phyloP scores from a whole-genome alignment of 2,888 invertebrate genomes.

The Oscheius sp. region DNA sequence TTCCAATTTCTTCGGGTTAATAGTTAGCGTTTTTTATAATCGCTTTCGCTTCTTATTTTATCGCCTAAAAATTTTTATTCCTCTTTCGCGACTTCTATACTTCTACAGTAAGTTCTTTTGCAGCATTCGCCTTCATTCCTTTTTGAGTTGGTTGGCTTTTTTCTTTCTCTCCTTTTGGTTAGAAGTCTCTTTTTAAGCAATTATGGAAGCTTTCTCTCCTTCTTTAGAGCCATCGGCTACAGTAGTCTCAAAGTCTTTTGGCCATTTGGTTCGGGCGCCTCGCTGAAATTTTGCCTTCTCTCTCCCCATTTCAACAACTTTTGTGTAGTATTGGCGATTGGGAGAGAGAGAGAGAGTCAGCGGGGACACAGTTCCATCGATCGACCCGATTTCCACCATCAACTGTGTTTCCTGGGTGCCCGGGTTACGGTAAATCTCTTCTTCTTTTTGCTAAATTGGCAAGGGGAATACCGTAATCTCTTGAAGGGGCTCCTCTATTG shows the following conservation, averaged over 20 bases:
- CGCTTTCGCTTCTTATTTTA: not conserved
- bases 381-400: conserved; percentile 15
- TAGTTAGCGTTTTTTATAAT: not conserved
- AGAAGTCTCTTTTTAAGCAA: too few relatives aligned
- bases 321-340: conserved; percentile 1
- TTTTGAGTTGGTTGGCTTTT: too few relatives aligned
- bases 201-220: too few relatives aligned
- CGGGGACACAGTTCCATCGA: conserved; percentile 1
- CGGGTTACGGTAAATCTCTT: not conserved
- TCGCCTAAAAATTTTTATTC: too few relatives aligned
- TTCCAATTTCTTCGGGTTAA: not conserved
- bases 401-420: not conserved
- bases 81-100: not conserved
- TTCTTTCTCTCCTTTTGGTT: too few relatives aligned
- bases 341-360: not conserved
- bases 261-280: too few relatives aligned
- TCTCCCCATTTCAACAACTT: not conserved
- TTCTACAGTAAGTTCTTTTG: too few relatives aligned
- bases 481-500: not conserved
- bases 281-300: too few relatives aligned
- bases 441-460: not conserved
- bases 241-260: too few relatives aligned
- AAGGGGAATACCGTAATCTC: not conserved
- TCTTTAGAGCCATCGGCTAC: too few relatives aligned
- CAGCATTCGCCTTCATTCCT: too few relatives aligned